A percentile compares a stretch with the other conserved stretches of the same genome.
Conservation (phyloP, 2,797 vertebrate genomes). For the Nyctalus aviator region DNA sequence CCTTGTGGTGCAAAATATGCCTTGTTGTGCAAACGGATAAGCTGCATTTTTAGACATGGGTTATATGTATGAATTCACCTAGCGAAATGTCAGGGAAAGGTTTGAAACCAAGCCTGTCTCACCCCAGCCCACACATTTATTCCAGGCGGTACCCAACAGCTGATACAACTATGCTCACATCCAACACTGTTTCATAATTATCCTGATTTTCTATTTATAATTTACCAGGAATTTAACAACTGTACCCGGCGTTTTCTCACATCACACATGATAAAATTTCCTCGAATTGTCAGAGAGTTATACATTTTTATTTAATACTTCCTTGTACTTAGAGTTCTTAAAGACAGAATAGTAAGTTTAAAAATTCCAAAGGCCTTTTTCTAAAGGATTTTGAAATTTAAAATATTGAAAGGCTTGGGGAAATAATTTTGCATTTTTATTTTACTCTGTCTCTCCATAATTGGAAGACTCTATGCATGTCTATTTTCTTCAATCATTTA, state of each 20-base stretch:
- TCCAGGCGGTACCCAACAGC: accelerated
- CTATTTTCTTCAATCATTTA: background rate
- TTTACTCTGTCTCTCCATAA: background rate
- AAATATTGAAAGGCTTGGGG: background rate
- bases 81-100: background rate
- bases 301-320: background rate
- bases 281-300: background rate
- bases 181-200: background rate
- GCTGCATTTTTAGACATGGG: background rate
- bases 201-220: background rate
- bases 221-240: background rate
- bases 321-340: background rate
- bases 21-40: background rate
- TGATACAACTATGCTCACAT: background rate
- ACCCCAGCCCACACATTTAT: background rate
- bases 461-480: background rate
- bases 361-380: background rate
- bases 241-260: background rate
- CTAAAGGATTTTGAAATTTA: background rate
- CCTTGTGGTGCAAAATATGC: background rate
- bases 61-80: background rate
- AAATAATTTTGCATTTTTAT: background rate
- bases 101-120: background rate
- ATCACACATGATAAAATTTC: background rate
- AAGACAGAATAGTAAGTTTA: background rate